Evolutionary conservation across 2,888 invertebrate genomes (phyloP).

Genomic region (Ceraclea dissimilis): DNA sequence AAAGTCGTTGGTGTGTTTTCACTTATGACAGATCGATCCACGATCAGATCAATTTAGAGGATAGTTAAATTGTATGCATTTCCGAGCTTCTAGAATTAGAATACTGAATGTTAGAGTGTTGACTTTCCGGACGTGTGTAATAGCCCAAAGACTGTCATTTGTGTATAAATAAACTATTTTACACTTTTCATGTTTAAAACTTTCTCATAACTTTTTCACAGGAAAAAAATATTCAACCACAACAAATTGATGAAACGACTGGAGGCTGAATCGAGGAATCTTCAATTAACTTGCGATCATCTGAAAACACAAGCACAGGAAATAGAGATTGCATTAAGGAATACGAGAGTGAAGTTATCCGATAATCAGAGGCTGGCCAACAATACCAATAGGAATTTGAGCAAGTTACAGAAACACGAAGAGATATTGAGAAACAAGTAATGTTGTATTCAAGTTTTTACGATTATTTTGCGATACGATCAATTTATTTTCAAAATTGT

Average conservation of each 20-base stretch:
- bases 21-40: no score
- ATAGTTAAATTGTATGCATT: no score
- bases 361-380: conserved; percentile 41
- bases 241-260: conserved; percentile 41
- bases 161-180: no score
- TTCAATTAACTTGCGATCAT: conserved; percentile 42
- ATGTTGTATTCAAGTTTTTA: not conserved
- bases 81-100: no score
- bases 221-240: conserved; percentile 44
- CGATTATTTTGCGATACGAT: no score
- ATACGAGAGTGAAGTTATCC: conserved; percentile 40
- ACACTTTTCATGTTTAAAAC: no score
- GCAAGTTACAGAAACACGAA: conserved; percentile 40
- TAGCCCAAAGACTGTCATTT: no score
- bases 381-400: conserved; percentile 36
- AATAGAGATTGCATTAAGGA: conserved; percentile 38
- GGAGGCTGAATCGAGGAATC: conserved; percentile 39
- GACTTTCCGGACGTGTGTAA: no score
- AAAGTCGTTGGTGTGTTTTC: no score
- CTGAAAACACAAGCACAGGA: conserved; percentile 38
- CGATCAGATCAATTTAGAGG: no score
- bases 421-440: conserved; percentile 43
- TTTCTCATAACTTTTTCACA: no score
- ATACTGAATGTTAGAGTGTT: no score
- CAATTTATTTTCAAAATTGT: not conserved